Base-by-base conservation (phyloP, 2,888 invertebrate genomes). In the Diaphora mendica region DNA sequence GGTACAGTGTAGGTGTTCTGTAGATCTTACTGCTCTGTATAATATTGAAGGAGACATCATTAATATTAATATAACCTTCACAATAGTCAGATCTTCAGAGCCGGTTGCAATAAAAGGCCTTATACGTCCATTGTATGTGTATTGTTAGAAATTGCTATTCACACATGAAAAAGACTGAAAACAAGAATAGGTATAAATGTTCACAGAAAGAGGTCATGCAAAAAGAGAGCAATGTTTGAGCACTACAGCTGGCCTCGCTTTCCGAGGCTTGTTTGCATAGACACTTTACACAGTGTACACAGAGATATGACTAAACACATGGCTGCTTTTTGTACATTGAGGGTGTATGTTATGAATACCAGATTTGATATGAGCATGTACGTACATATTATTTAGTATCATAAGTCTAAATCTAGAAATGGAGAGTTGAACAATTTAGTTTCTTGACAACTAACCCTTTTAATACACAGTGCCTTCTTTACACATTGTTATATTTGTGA, bases 261-360 rank as follows among this genome's bases (percentile, higher is more conserved):
- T 30, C 33, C 64, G 9, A 23, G 30, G 17, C n/a, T 44, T 64
- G 67, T 74, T 70, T 74, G 30, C 68, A 33, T 51, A 64, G 62
- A 5, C 66, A 74, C 48, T 74, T 70, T 23, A 48, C 62, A 71
- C 66, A 70, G 42, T 67, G 44, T 64, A 74, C 64, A 74, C 62
- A 30, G 17, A 62, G 39, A 73, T 39, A 68, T 64, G 64, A 72
- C 44, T 68, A 23, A 20, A 62, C 2, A 7, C 15, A 2, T 62
- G 62, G 30, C 5, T 17, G 26, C 13, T 59, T 26, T 26, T 39
- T 0, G 15, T 42, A 26, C 17, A 42, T 13, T 26, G 15, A 13
- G 7, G 30, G 17, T 26, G 15, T 9, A 62, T 62, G 15, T 30
- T 7, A 62, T 62, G 62, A 62, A 62, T 62, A 62, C 17, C 30